A percentile compares a stretch with the other conserved stretches of the same genome.
phyloP scores from a whole-genome alignment of 2,797 vertebrate species.

The Psittacula echo region DNA sequence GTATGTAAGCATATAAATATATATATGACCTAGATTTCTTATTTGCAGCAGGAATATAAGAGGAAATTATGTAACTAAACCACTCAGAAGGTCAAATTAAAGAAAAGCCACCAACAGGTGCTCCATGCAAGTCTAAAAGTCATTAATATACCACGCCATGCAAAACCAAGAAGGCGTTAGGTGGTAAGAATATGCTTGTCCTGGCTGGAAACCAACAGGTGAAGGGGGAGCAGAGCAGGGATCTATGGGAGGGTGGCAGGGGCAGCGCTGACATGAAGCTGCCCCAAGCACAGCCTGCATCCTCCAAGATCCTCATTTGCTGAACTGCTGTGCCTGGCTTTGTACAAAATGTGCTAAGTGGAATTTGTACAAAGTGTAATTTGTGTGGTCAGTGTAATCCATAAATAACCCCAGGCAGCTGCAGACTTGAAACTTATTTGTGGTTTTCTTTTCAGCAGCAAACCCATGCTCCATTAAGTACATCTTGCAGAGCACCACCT shows the following conservation, averaged over 20 bases:
- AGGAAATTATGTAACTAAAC: not conserved
- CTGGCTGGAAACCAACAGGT: not conserved
- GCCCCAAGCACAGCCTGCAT: not conserved
- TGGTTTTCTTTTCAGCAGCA: not conserved
- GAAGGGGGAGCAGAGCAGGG: not conserved
- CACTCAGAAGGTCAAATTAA: not conserved
- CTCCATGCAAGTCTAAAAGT: not conserved
- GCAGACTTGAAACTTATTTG: not conserved
- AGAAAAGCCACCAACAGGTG: not conserved
- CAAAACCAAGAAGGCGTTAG: not conserved
- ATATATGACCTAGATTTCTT: not conserved
- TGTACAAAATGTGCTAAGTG: not conserved
- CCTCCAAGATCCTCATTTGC: not conserved
- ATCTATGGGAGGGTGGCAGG: not conserved
- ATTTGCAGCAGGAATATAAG: not conserved
- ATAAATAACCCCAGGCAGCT: conserved; percentile 19
- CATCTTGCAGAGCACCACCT: not conserved
- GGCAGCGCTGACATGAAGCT: not conserved
- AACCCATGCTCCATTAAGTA: not conserved
- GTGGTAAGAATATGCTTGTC: not conserved
- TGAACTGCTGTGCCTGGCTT: not conserved
- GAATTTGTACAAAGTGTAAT: not conserved
- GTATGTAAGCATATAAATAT: not conserved
- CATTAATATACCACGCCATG: not conserved
- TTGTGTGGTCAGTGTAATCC: not conserved